A percentile compares a stretch with the other conserved stretches of the same genome.
Conservation (phyloP, 2,113 vertebrate species). For the Alligator mississippiensis region DNA sequence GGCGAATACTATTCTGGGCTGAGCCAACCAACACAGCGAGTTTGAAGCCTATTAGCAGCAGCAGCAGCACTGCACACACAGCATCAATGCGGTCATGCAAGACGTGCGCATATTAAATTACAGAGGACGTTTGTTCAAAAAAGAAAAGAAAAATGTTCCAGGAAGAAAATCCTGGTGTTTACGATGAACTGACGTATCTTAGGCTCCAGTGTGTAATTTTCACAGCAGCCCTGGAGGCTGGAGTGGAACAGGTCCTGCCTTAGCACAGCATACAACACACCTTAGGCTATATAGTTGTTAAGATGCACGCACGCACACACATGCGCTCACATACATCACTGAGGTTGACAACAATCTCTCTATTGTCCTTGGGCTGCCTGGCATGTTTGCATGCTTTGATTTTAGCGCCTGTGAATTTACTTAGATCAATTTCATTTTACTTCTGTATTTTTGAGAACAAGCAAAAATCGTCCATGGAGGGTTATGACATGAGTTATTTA, state of each 20-base stretch:
- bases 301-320: no score
- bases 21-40: not conserved
- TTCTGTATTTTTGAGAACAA: not conserved
- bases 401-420: no score
- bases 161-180: not conserved
- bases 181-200: not conserved
- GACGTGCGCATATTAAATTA: not conserved
- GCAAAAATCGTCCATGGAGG: not conserved
- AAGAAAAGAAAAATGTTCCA: not conserved
- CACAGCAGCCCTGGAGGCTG: not conserved
- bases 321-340: no score
- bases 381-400: not conserved
- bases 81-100: not conserved
- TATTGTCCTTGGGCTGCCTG: not conserved
- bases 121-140: not conserved
- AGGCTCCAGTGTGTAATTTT: constrained; percentile 5
- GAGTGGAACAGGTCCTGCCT: not conserved
- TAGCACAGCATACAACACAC: not conserved
- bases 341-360: not conserved
- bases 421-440: no score
- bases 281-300: not conserved
- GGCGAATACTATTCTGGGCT: not conserved
- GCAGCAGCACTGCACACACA: not conserved
- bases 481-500: not conserved
- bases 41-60: not conserved